Evolutionary conservation across 1,140 invertebrate genomes (phyloP), one percentile per base, ranked within the genome.

Genomic region (Zaprionus nigranus): DNA sequence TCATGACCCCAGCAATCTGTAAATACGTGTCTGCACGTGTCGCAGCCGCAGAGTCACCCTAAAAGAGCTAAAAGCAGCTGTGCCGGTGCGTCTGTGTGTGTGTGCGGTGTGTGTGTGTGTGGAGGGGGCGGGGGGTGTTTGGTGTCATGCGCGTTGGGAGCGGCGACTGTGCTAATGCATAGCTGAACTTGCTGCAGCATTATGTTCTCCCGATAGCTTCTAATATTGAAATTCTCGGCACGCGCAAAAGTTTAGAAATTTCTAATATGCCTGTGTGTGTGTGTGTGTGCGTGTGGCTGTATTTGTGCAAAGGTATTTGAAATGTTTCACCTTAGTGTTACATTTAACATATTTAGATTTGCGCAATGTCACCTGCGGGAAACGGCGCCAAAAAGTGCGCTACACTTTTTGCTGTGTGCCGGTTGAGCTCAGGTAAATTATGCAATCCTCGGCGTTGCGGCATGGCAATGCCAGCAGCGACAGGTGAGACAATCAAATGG

Each of bases 371-470:
- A 90, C 85, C 85, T 90, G 86, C 49, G 75, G 65, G 54, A 69
- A 72, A 46, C 12, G 34, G 61, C 59, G 67, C 67, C 73, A 51
- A n/a, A 53, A 66, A 79, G 63, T 12, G 56, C 9, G 81, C 70
- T 79, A 66, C 60, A 51, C n/a, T 43, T 64, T 61, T 90, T 92
- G 59, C 91, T 92, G 91, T 11, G 68, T 79, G 75, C 91, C 91
- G 82, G 85, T 76, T 92, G 73, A 28, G 68, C 75, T 73, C 91
- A 92, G 91, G 91, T 92, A 92, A 92, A 92, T 92, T 92, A 92
- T 92, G 91, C 91, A 92, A 92, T 92, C 91, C 82, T 90, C 82
- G 88, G 73, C 78, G 71, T 53, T 58, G 74, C 66, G 67, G 24
- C 28, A 75, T 70, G 81, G 84, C 74, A 80, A 49, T 78, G 64